These are phyloP conservation scores for Anthopleura sola DNA, from an alignment of 64 coral and sea anemone species.

Conservation along the genomic window DNA sequence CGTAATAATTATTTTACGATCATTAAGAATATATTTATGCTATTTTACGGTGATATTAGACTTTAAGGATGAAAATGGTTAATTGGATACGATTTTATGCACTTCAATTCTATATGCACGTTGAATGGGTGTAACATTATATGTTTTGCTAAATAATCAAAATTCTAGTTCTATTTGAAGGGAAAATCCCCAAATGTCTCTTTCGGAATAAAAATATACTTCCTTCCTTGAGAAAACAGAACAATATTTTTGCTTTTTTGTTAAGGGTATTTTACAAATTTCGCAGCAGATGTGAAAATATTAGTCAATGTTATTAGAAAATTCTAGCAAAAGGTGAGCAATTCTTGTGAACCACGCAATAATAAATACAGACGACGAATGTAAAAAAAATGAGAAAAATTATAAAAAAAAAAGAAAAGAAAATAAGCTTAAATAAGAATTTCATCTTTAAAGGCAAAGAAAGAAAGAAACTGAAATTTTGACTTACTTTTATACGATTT, in stretches of 20 bases:
- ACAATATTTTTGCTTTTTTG: background rate
- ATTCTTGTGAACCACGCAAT: too few species aligned
- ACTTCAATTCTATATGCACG: too few species aligned
- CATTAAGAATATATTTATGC: background rate
- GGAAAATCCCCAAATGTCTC: background rate
- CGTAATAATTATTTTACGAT: background rate
- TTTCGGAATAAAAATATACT: background rate
- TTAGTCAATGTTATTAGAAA: background rate
- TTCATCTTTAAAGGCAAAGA: background rate
- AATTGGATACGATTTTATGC: background rate
- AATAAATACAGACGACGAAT: too few species aligned
- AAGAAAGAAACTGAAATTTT: background rate
- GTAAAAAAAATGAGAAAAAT: background rate
- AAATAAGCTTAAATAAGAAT: background rate
- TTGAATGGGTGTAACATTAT: background rate
- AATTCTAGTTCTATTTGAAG: background rate
- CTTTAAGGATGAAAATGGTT: background rate
- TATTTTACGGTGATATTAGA: background rate
- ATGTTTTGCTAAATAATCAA: background rate
- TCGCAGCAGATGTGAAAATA: background rate
- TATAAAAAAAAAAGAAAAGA: background rate
- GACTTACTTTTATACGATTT: conserved; percentile 88
- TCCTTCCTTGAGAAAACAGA: background rate
- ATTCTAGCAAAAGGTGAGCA: background rate
- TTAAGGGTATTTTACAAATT: background rate